Base-by-base conservation (phyloP, 2,888 invertebrate genomes). In the Rhamnusium bicolor region DNA sequence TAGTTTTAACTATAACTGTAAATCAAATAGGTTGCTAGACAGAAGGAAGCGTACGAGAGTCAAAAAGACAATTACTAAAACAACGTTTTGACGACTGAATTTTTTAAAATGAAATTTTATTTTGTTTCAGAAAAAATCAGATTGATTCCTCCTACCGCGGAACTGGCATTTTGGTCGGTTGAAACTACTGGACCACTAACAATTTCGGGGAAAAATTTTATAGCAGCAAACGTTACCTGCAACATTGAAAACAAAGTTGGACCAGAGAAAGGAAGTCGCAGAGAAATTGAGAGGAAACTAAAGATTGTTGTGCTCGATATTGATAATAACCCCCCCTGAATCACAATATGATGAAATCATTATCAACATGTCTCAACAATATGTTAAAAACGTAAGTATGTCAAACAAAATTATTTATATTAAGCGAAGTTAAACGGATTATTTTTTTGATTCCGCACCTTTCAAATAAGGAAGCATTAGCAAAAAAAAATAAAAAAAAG, bases 251-350 rank as follows among this genome's bases (percentile, higher is more conserved):
- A 87, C 79, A 82, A 85, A 18, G 32, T 21, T 10, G 75, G 75
- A 62, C 68, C 53, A n/a, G 63, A 71, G 18, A 82, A 81, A 12
- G 86, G 87, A 14, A 86, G 86, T 4, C 78, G 80, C 7, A 85
- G 88, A 65, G 84, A 85, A 0, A 79, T 86, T 14, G 53, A 74
- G 2, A 81, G 84, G 27, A 87, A 86, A 6, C 32, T 83, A 32
- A 82, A 85, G 53, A 84, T 92, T n/a, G 87, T 89, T 2, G 81
- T 92, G 32, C 86, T 91, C 76, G 90, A 91, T 77, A 88, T 89
- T 58, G 87, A 90, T 77, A 89, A 89, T 76, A 89, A 89, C 84
- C 86, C 87, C n/a, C 1, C 90, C 90, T 0, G 75, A 83, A n/a
- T 81, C 86, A 8, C 89, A 89, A 70, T 84, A 84, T 1, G 79